These are phyloP conservation scores for Cetoscarus ocellatus DNA, from an alignment of 2,797 vertebrate species.

Conservation along the genomic window DNA sequence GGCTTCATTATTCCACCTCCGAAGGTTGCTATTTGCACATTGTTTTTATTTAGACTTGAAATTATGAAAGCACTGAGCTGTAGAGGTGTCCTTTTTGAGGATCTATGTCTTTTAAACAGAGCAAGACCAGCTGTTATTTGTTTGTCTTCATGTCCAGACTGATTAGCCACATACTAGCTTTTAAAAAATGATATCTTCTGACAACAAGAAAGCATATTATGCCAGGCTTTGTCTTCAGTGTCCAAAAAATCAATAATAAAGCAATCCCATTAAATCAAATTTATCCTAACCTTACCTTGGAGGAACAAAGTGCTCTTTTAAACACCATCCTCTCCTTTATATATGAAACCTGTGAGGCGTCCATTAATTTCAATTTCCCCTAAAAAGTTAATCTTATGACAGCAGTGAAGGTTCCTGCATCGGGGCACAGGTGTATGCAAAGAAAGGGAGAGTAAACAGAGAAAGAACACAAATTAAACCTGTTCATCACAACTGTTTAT, in stretches of 20 bases:
- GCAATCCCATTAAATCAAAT: no score
- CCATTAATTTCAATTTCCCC: neutral
- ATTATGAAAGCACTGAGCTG: neutral
- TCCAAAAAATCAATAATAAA: no score
- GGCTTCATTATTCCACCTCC: no score
- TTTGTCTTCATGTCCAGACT: neutral
- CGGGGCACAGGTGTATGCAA: neutral
- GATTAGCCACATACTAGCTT: neutral
- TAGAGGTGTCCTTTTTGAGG: neutral
- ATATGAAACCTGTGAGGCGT: slow-evolving; percentile 9
- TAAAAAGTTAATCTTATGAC: slow-evolving; percentile 9
- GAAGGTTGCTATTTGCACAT: no score
- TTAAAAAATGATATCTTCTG: no score
- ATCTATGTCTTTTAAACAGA: neutral
- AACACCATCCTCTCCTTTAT: neutral
- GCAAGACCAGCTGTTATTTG: neutral
- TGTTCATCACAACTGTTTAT: slow-evolving; percentile 26
- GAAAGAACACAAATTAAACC: slow-evolving; percentile 22
- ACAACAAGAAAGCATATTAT: no score
- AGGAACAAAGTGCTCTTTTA: no score
- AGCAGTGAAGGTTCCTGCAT: neutral
- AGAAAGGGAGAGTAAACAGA: neutral
- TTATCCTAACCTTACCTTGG: no score
- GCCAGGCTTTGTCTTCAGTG: no score
- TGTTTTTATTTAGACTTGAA: no score